Base-by-base conservation (phyloP, 2,797 vertebrate species). In the Echiichthys vipera region DNA sequence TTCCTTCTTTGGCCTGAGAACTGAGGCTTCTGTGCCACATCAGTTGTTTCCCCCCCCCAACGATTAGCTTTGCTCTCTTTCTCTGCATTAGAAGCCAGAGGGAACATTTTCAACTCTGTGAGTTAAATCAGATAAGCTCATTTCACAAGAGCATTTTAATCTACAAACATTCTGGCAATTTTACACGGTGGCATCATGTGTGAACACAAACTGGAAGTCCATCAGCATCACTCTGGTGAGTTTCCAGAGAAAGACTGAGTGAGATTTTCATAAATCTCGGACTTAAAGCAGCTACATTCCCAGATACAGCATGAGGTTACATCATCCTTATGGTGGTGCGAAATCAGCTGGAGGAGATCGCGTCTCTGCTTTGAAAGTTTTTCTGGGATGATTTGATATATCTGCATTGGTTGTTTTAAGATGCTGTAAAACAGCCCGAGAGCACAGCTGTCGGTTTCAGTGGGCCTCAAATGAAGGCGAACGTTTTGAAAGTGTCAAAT, bases 101-200 rank as follows among this genome's bases (percentile, higher is more conserved):
- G 32, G 64, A 57, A 47, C 25, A 11, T 45, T 84, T 85, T 76
- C 37, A 65, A 47, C 47, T 50, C 42, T 12, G n/a, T 4, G 25
- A 53, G 55, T 29, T 55, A 45, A 78, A 88, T 80, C 78, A 43
- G 68, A 53, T 84, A 74, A 83, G 70, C 71, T 65, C n/a, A 78
- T 81, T 62, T 69, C 43, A 65, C 53, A 67, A 77, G 55, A 72
- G 70, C 65, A 34, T 58, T 77, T 32, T 56, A 74, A 72, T 81
- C 71, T 55, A 29, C 29, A 34, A 71, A 67, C 17, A 53, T 74
- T 29, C 10, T 67, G 69, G 24, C 42, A 68, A 37, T 76, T 77
- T 57, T 18, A n/a, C 63, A 49, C 5, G 27, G 49, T 17, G 22
- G 40, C 57, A 25, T 74, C 64, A 46, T 4, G 18, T 59, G 64